These are phyloP conservation scores for Pycnonotus jocosus DNA, from an alignment of 2,113 vertebrate genomes.

Conservation along the genomic window DNA sequence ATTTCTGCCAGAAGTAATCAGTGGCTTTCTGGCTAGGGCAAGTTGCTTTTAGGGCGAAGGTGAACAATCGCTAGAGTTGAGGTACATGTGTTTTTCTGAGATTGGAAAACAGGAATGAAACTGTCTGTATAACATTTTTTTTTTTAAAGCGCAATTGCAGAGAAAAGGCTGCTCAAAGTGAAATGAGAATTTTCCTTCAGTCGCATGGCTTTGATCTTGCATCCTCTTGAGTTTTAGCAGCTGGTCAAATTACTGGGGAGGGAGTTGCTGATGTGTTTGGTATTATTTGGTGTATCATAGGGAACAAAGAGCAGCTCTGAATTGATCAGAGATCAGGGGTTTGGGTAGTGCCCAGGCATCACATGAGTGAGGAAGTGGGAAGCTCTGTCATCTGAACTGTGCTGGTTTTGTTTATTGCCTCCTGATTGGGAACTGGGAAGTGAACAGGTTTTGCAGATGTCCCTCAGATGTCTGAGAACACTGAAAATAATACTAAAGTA, in stretches of 20 bases:
- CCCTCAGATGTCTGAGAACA: not conserved
- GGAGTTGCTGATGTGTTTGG: not conserved
- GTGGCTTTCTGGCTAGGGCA: not conserved
- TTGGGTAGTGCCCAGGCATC: accelerated
- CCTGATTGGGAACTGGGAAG: not conserved
- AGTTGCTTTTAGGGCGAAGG: not conserved
- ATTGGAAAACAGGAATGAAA: not conserved
- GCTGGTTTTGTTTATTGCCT: not conserved
- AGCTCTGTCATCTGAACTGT: not conserved
- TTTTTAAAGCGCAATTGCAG: not conserved
- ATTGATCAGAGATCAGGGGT: not conserved
- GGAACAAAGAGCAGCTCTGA: not conserved
- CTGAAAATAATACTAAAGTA: not conserved
- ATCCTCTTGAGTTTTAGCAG: not conserved
- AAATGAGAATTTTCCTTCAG: not conserved
- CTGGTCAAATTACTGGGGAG: not conserved
- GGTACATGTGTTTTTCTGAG: not conserved
- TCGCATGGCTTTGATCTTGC: not conserved
- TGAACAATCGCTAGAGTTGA: not conserved
- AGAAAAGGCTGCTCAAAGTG: not conserved
- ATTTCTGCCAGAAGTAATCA: not conserved
- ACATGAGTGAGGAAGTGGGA: not conserved
- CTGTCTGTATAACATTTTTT: not conserved
- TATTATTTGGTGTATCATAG: not conserved
- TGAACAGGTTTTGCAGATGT: not conserved